Base-by-base conservation (phyloP, 2,113 vertebrate genomes). In the Myrmecobius fasciatus region DNA sequence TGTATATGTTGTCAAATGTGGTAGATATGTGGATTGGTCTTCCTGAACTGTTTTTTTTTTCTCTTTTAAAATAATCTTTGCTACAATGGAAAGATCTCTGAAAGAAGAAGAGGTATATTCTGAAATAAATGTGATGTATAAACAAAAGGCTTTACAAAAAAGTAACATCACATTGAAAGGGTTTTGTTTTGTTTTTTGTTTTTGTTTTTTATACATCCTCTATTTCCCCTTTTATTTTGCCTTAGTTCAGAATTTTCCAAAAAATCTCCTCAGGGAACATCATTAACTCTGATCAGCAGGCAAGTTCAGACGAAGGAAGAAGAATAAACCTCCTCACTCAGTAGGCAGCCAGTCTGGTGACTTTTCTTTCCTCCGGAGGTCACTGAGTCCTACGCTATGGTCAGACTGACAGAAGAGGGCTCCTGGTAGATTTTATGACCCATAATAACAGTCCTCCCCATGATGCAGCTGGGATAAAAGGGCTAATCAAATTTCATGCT, bases 401-500 rank as follows among this genome's bases (percentile, higher is more conserved):
- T 97, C 94, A 96, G 92, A 94, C 91, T 97, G 97, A 95, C 94
- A 93, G 93, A 93, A 54, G 47, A 89, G 8, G 91, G 46, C 49
- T 91, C 93, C 93, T 94, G 83, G 95, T 36, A 93, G 90, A 95
- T 95, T 98, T 97, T 97, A 97, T 17, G 49, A 83, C 47, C 91
- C 89, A 53, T 96, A 93, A 95, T 96, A 97, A 96, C 48, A 90
- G 49, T 93, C 53, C 91, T 91, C 96, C 53, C 49, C n/a, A 83
- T 83, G 95, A 96, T 94, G 93, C 95, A 94, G 91, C 91, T n/a
- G 95, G 95, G 95, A 97, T 96, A 96, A 97, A 96, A 95, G 53
- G 20, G 53, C 95, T 97, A 97, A 97, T 98, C 96, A 97, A 97
- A 97, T 97, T 98, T 97, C 97, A 97, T n/a, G 95, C 96, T 96